phyloP scores from a whole-genome alignment of 2,113 vertebrate genomes.

The Oplegnathus fasciatus region DNA sequence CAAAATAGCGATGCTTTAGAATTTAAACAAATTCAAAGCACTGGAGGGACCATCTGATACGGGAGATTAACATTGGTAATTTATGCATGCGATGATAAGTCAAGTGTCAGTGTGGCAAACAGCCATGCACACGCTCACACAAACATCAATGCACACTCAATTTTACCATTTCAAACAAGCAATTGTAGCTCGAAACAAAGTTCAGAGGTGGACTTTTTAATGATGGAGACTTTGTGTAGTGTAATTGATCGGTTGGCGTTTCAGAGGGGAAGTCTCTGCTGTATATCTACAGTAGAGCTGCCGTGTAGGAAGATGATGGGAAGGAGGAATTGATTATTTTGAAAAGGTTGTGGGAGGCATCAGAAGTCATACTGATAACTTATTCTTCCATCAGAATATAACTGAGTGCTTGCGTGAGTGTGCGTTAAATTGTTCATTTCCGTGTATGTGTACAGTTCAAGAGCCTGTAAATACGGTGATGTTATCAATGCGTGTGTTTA shows the following conservation, averaged over 20 bases:
- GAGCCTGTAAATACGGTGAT: slow-evolving; percentile 22
- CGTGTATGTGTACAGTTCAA: not conserved
- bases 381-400: slow-evolving; percentile 31
- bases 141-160: slow-evolving; percentile 23
- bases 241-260: slow-evolving; percentile 57
- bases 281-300: slow-evolving; percentile 43
- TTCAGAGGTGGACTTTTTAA: slow-evolving; percentile 64
- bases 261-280: slow-evolving; percentile 48
- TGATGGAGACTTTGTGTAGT: slow-evolving; percentile 57
- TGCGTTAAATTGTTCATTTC: slow-evolving; percentile 4
- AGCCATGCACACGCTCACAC: slow-evolving; percentile 15
- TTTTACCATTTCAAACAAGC: slow-evolving; percentile 60
- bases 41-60: slow-evolving; percentile 73
- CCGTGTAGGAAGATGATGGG: slow-evolving; percentile 45
- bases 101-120: slow-evolving; percentile 57
- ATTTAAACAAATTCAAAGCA: slow-evolving; percentile 71
- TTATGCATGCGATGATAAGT: slow-evolving; percentile 68
- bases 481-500: slow-evolving; percentile 5
- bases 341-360: slow-evolving; percentile 55
- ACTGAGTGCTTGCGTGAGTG: not conserved
- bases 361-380: slow-evolving; percentile 34
- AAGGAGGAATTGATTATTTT: slow-evolving; percentile 66
- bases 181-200: slow-evolving; percentile 47
- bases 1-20: slow-evolving; percentile 58
- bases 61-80: slow-evolving; percentile 73